Conservation (phyloP, 2,113 vertebrate genomes). For the Acanthochromis polyacanthus region DNA sequence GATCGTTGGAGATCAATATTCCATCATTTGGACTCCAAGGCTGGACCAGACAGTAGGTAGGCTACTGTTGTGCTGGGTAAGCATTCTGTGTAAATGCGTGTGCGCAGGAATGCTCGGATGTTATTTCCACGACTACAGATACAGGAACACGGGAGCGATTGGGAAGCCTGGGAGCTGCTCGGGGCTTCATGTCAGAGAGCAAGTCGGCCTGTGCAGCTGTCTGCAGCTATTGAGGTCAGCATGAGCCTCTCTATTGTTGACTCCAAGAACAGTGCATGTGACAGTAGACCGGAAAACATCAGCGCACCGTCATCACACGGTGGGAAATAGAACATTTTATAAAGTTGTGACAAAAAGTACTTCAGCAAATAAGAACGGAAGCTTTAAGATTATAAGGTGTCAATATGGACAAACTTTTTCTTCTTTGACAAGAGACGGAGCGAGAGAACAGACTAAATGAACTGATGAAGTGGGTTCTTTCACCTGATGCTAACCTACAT, state of each 20-base stretch:
- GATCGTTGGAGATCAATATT: conserved; percentile 80
- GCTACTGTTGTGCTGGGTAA: conserved; percentile 79
- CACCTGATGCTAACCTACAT: conserved; percentile 53
- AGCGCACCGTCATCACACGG: conserved; percentile 3
- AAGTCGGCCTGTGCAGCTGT: conserved; percentile 76
- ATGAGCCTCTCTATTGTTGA: conserved; percentile 58
- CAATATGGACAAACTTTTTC: background rate
- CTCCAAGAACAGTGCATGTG: conserved; percentile 49
- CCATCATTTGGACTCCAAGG: conserved; percentile 77
- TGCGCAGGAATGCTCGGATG: conserved; percentile 57
- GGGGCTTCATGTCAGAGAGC: conserved; percentile 69
- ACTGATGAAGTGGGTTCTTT: conserved; percentile 23
- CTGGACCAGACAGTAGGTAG: conserved; percentile 72
- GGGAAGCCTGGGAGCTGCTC: conserved; percentile 76
- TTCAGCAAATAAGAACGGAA: background rate
- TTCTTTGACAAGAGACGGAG: no score
- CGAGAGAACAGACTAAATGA: background rate
- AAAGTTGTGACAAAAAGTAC: conserved; percentile 8
- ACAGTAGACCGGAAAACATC: conserved; percentile 63
- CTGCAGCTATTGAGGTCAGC: conserved; percentile 77
- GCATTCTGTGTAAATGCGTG: conserved; percentile 60
- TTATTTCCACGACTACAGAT: conserved; percentile 67
- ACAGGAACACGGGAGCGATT: conserved; percentile 67
- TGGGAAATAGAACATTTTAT: conserved; percentile 1
- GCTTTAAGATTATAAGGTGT: background rate